phyloP scores from a whole-genome alignment of 2,797 vertebrate genomes.

The Chromis chromis region DNA sequence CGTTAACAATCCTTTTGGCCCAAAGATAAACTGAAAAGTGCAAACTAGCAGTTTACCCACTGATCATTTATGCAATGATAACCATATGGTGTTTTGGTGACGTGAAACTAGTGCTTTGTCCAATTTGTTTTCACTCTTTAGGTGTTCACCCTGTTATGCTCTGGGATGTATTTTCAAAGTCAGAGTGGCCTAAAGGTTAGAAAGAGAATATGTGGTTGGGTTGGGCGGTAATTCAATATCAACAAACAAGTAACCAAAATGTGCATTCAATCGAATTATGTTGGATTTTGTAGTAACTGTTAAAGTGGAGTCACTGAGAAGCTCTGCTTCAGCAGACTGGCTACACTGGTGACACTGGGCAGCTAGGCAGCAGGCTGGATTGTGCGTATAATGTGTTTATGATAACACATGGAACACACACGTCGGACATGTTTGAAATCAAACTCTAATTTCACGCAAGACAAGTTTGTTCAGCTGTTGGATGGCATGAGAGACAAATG shows the following conservation, averaged over 20 bases:
- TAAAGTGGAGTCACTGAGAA: neutral
- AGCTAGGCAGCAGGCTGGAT: neutral
- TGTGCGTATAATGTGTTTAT: neutral
- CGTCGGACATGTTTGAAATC: neutral
- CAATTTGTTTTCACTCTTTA: neutral
- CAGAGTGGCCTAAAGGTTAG: neutral
- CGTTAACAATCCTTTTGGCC: neutral
- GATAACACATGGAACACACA: neutral
- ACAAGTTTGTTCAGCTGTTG: neutral
- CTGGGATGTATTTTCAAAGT: neutral
- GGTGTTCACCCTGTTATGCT: neutral
- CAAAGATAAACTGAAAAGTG: conserved; percentile 6
- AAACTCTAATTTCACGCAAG: neutral
- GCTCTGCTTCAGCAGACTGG: neutral
- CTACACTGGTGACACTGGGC: neutral
- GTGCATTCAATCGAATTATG: neutral
- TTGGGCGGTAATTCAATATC: neutral
- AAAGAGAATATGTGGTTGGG: neutral
- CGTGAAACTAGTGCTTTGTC: neutral
- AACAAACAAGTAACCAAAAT: neutral
- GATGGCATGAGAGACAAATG: neutral
- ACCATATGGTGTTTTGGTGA: neutral
- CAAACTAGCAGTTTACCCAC: neutral
- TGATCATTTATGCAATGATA: conserved; percentile 6
- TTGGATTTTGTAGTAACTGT: neutral